Evolutionary conservation across 53 echinoderm and acorn worm species (phyloP), one percentile per base, ranked within the genome.

Genomic region (Apostichopus leukothele): DNA sequence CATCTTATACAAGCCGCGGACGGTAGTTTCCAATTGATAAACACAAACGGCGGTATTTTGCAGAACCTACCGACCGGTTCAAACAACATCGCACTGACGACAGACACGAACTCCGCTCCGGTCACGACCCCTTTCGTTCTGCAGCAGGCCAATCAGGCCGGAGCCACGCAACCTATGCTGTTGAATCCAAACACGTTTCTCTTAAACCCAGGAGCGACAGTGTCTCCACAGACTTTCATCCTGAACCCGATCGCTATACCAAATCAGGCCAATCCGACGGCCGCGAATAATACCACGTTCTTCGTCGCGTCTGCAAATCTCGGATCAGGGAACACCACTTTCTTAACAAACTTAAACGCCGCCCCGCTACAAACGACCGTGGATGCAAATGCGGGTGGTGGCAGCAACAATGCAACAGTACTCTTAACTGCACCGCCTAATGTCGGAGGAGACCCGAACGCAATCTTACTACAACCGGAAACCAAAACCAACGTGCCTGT

Each of bases 281-380:
- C 52, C 50, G 88, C 53, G 9, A 87, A 75, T 14, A 85, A 85
- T 10, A 87, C 88, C 18, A 87, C 88, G 10, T 22, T 87, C 10
- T 87, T 87, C 7, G 88, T 87, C 73, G 54, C 88, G 10, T 75
- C 88, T 22, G 74, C 88, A 75, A 87, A 87, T 87, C 21, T 87
- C 13, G 75, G 52, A n/a, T 53, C 53, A 22, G 88, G 74, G 60
- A 87, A 87, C 9, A 75, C 74, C 53, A 87, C 75, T 75, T 73
- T 87, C 53, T 52, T 75, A 55, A 87, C 74, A 11, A 75, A 55
- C 20, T 74, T 87, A 60, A 87, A 87, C 26, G 74, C 74, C 21
- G 54, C 88, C 74, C 75, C 50, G 25, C 10, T 87, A 6, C 88
- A 74, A 0, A n/a, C 53, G 19, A 20, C 88, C n/a, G 53, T 87